These are phyloP conservation scores for Catalaphyllia jardinei DNA, from an alignment of 64 coral and sea anemone genomes.

Conservation along the genomic window DNA sequence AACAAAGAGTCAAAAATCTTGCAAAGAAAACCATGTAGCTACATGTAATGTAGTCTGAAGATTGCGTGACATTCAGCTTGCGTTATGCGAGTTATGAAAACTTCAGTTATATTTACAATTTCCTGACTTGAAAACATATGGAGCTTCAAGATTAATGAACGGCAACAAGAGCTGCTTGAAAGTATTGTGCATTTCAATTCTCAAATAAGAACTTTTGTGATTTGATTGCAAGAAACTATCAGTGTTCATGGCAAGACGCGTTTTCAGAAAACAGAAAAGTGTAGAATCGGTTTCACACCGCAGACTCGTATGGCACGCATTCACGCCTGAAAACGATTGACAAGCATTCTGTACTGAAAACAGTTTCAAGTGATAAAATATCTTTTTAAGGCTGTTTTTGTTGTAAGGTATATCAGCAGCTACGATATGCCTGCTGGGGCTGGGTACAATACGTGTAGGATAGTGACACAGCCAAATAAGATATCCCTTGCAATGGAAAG, in stretches of 20 bases:
- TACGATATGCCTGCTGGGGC: neutral
- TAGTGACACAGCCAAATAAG: neutral
- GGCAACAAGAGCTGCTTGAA: neutral
- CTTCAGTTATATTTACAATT: neutral
- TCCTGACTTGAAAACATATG: neutral
- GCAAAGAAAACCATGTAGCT: no score
- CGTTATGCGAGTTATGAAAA: neutral
- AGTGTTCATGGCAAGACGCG: neutral
- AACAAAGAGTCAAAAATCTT: no score
- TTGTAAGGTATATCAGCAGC: neutral
- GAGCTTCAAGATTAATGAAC: neutral
- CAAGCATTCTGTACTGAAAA: neutral
- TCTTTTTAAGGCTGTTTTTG: neutral
- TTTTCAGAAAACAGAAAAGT: slow-evolving; percentile 8
- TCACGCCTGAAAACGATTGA: neutral
- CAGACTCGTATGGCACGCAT: neutral
- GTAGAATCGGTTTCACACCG: neutral
- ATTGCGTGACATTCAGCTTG: neutral
- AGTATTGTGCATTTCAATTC: neutral
- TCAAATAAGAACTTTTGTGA: neutral
- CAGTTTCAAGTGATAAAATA: neutral
- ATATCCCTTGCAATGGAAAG: neutral
- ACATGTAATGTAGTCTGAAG: neutral
- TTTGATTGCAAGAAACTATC: neutral
- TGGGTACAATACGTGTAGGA: neutral